Percentiles rank a stretch among this genome's conserved stretches.
phyloP scores from a whole-genome alignment of 1,140 invertebrate genomes.

The Aphaenogaster ashmeadi region DNA sequence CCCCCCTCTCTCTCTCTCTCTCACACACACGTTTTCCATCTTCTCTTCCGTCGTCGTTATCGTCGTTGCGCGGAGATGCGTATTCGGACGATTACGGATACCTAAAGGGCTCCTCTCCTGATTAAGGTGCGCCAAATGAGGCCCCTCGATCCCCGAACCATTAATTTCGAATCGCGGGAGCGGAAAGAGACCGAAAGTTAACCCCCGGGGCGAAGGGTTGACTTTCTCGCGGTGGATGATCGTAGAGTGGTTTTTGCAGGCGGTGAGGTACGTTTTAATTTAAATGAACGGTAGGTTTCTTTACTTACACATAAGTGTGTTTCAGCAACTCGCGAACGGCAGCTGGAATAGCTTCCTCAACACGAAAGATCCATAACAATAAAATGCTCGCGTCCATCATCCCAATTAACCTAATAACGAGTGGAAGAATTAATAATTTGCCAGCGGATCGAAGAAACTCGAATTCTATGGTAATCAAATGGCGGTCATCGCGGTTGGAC shows the following conservation, averaged over 20 bases:
- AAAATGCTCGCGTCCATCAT: conserved; percentile 48
- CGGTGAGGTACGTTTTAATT: conserved; percentile 4
- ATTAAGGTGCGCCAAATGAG: conserved; percentile 68
- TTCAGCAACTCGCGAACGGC: neutral
- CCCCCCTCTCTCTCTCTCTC: neutral
- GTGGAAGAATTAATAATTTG: conserved; percentile 71
- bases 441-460: conserved; percentile 81
- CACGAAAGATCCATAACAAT: neutral
- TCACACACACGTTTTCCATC: conserved; percentile 33
- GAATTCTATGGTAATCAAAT: conserved; percentile 86
- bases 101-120: conserved; percentile 67
- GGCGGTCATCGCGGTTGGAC: conserved; percentile 59
- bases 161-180: conserved; percentile 62
- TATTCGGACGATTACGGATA: conserved; percentile 75
- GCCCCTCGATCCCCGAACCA: conserved; percentile 48
- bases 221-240: conserved; percentile 10
- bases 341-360: neutral
- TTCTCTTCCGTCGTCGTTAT: conserved; percentile 39
- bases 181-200: conserved; percentile 36
- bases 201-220: conserved; percentile 2
- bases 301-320: neutral
- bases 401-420: neutral
- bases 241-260: neutral
- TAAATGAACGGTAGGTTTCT: neutral
- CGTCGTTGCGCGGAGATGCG: conserved; percentile 55